A percentile compares a stretch with the other conserved stretches of the same genome.
Evolutionary conservation across 2,113 vertebrate genomes (phyloP).

Genomic region (Halichoerus grypus): DNA sequence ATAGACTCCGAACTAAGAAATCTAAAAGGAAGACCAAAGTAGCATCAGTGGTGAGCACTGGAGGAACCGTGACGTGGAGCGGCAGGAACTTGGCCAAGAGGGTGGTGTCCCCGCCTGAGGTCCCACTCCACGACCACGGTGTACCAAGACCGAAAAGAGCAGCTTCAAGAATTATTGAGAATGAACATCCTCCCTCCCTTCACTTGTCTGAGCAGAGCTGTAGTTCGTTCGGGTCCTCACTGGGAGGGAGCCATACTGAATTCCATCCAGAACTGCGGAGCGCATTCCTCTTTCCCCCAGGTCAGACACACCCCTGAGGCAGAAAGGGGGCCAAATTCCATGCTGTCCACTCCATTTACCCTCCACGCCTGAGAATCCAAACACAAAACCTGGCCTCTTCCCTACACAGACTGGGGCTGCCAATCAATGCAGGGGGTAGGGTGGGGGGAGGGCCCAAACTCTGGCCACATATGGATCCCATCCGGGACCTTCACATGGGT

Average conservation of each 20-base stretch:
- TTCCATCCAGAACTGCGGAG: background rate
- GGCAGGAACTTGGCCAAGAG: background rate
- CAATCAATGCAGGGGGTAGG: too few relatives aligned
- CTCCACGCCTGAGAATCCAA: background rate
- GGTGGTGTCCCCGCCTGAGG: background rate
- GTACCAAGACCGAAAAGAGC: background rate
- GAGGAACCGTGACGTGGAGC: accelerated
- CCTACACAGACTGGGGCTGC: background rate
- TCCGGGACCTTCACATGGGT: background rate
- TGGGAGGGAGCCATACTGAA: background rate
- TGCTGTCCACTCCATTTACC: background rate
- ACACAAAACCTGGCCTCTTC: background rate
- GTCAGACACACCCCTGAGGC: background rate
- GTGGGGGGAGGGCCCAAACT: too few relatives aligned
- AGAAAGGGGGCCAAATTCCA: background rate
- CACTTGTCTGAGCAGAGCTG: background rate
- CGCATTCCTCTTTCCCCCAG: accelerated
- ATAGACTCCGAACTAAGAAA: conserved; percentile 10
- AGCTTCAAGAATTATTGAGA: background rate
- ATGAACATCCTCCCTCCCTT: background rate
- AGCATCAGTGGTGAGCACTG: background rate
- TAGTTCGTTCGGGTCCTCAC: accelerated
- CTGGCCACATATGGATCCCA: background rate
- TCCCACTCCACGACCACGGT: background rate
- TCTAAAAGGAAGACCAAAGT: background rate